Conservation (phyloP, 2,113 vertebrate species). For the Calyptommatus sinebrachiatus region DNA sequence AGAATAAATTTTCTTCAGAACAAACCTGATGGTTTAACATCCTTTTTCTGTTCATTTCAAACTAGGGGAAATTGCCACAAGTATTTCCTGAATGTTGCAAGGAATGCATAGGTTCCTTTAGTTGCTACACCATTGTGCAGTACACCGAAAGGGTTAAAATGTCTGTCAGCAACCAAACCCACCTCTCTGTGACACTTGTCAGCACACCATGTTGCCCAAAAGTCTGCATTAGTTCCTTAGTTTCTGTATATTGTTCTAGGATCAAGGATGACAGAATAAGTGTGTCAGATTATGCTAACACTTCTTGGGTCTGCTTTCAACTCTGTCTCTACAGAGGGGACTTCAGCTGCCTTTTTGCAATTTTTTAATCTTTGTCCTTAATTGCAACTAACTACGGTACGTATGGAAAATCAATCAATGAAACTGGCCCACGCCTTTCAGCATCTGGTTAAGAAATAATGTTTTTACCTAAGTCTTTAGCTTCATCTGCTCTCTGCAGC, state of each 20-base stretch:
- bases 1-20: conserved; percentile 24
- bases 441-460: too few relatives aligned
- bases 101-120: neutral
- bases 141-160: neutral
- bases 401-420: neutral
- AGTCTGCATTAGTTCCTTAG: neutral
- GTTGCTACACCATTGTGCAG: neutral
- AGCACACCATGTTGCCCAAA: neutral
- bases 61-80: neutral
- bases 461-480: too few relatives aligned
- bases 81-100: too few relatives aligned
- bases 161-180: neutral
- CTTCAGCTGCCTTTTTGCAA: neutral
- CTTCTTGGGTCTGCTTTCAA: neutral
- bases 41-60: conserved; percentile 25
- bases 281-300: neutral
- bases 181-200: neutral
- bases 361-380: neutral
- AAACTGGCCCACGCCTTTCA: neutral
- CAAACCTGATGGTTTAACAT: conserved; percentile 6
- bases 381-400: neutral
- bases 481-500: too few relatives aligned
- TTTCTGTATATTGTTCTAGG: neutral
- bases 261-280: neutral
- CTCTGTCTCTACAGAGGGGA: neutral